phyloP scores from a whole-genome alignment of 2,113 vertebrate species.

The Aphelocoma coerulescens region DNA sequence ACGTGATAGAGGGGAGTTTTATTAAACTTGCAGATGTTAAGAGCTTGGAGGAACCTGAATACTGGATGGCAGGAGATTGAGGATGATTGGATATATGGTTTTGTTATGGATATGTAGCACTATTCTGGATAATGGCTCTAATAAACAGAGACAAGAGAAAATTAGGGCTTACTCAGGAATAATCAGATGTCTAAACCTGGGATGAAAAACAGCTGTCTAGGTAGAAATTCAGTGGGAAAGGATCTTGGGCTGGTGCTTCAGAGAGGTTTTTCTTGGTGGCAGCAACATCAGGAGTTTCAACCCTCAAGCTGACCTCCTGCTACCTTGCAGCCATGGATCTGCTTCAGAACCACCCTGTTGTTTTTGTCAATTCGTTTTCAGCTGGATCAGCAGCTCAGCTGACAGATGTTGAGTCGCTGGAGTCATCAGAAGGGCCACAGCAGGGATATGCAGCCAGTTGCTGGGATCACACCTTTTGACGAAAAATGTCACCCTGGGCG shows the following conservation, averaged over 20 bases:
- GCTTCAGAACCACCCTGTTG: background rate
- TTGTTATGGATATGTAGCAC: background rate
- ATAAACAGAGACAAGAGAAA: background rate
- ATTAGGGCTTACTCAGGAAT: background rate
- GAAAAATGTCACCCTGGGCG: background rate
- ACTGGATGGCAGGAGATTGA: background rate
- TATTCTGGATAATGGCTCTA: background rate
- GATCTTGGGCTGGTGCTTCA: background rate
- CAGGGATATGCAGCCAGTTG: background rate
- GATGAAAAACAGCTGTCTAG: background rate
- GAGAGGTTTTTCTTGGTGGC: background rate
- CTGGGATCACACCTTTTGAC: background rate
- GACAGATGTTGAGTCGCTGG: background rate
- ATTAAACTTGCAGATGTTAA: background rate
- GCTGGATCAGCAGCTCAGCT: background rate
- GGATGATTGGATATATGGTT: background rate
- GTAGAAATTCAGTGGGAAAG: background rate
- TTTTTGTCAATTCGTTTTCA: background rate
- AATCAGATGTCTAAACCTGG: background rate
- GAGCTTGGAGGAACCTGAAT: background rate
- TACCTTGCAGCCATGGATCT: background rate
- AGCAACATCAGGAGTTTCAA: background rate
- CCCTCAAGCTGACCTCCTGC: background rate
- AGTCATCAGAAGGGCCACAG: background rate
- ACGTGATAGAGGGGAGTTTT: background rate